These are phyloP conservation scores for Eupithecia abbreviata DNA, from an alignment of 2,888 invertebrate genomes.

Conservation along the genomic window DNA sequence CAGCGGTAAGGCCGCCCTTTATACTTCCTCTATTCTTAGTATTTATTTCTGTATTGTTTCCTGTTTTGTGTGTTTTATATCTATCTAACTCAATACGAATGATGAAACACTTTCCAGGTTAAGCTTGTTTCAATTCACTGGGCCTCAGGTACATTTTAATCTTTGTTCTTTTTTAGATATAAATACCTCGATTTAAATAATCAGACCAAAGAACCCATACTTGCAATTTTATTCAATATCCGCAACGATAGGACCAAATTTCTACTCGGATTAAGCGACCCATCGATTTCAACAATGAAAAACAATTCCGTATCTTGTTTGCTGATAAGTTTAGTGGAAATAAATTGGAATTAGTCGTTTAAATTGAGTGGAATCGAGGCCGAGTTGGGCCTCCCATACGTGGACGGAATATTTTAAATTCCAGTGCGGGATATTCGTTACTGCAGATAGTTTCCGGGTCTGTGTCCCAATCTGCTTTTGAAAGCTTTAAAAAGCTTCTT, in stretches of 20 bases:
- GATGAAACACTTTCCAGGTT: no score
- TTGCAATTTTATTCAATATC: background rate
- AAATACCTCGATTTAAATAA: background rate
- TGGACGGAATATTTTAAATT: slow-evolving; percentile 55
- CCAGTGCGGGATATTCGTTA: slow-evolving; percentile 39
- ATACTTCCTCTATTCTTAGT: no score
- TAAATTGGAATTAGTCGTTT: slow-evolving; percentile 61
- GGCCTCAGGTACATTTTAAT: no score
- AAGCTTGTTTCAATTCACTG: no score
- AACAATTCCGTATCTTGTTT: slow-evolving; percentile 42
- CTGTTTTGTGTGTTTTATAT: no score
- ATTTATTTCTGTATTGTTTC: no score
- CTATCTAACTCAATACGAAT: background rate
- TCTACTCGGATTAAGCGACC: slow-evolving; percentile 30
- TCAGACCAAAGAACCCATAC: background rate
- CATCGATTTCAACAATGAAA: slow-evolving; percentile 27
- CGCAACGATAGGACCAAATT: slow-evolving; percentile 1
- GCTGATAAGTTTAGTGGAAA: slow-evolving; percentile 52
- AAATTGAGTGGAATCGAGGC: slow-evolving; percentile 63
- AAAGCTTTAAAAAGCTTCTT: background rate
- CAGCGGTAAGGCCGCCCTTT: no score
- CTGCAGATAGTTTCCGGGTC: slow-evolving; percentile 16
- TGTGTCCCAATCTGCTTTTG: slow-evolving; percentile 6
- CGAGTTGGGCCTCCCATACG: slow-evolving; percentile 56
- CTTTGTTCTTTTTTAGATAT: background rate